A percentile compares a stretch with the other conserved stretches of the same genome.
Conservation (phyloP, 2,797 vertebrate genomes). For the Bradypus variegatus region DNA sequence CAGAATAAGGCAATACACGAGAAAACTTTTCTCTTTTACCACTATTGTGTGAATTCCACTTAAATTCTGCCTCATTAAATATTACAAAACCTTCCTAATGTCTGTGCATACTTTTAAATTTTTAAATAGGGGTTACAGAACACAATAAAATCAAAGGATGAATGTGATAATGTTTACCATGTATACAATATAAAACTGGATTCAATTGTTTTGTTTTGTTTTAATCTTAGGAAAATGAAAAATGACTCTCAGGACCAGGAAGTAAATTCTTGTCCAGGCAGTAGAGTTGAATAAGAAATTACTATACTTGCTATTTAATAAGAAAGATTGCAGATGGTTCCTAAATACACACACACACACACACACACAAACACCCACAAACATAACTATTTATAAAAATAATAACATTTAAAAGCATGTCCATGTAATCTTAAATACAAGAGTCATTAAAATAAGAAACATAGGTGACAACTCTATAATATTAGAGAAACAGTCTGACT, state of each 20-base stretch:
- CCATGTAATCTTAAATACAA: background rate
- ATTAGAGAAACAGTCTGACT: background rate
- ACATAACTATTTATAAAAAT: too few species aligned
- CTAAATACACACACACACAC: background rate
- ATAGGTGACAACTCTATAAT: too few species aligned
- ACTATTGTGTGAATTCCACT: fast-evolving
- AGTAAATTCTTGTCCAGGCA: background rate
- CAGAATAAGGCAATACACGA: background rate
- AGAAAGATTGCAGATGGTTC: background rate
- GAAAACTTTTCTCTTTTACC: background rate
- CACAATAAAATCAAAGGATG: background rate
- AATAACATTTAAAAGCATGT: background rate
- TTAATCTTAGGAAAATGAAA: background rate
- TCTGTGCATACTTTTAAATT: background rate
- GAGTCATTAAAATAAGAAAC: background rate
- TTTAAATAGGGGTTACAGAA: background rate
- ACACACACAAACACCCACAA: too few species aligned
- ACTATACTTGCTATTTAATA: too few species aligned
- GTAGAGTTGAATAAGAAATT: background rate
- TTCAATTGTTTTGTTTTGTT: background rate
- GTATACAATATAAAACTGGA: background rate
- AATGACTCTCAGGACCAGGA: background rate
- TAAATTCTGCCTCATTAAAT: too few species aligned
- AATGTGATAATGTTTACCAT: background rate
- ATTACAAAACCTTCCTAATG: too few species aligned